These are phyloP conservation scores for Zygothrica quintamaculata DNA, from an alignment of 2,888 invertebrate genomes.

Conservation along the genomic window DNA sequence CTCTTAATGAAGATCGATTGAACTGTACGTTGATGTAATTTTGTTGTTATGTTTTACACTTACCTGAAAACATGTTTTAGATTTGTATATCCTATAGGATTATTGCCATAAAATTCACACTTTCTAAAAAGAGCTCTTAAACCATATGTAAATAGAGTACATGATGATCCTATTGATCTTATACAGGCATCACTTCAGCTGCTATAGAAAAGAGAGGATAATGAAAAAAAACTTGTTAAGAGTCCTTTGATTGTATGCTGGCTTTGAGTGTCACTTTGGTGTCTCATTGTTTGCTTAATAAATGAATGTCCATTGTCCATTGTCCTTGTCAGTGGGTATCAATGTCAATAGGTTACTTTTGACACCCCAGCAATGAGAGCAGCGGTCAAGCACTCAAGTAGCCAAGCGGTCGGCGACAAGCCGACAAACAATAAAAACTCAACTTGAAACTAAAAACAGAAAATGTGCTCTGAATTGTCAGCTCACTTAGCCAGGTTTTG, in stretches of 20 bases:
- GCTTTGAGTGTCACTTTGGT: slow-evolving; percentile 51
- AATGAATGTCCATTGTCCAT: slow-evolving; percentile 76
- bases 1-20: too few species aligned
- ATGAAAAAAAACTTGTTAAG: slow-evolving; percentile 54
- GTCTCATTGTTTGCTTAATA: slow-evolving; percentile 74
- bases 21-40: not conserved
- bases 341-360: slow-evolving; percentile 76
- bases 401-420: too few species aligned
- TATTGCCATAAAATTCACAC: slow-evolving; percentile 56
- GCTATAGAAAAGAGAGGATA: slow-evolving; percentile 53
- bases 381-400: too few species aligned
- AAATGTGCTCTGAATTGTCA: slow-evolving; percentile 37
- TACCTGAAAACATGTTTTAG: slow-evolving; percentile 25
- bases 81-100: not conserved
- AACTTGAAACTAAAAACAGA: slow-evolving; percentile 55
- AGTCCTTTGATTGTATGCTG: slow-evolving; percentile 30
- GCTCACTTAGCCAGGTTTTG: slow-evolving; percentile 53
- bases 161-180: slow-evolving; percentile 29
- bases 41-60: too few species aligned
- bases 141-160: slow-evolving; percentile 54
- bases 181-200: slow-evolving; percentile 54
- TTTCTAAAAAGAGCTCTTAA: too few species aligned
- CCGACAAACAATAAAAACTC: slow-evolving; percentile 54
- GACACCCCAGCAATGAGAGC: slow-evolving; percentile 65
- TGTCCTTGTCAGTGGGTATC: slow-evolving; percentile 69